Conservation (phyloP, 2,888 invertebrate genomes). For the Acleris laterana region DNA sequence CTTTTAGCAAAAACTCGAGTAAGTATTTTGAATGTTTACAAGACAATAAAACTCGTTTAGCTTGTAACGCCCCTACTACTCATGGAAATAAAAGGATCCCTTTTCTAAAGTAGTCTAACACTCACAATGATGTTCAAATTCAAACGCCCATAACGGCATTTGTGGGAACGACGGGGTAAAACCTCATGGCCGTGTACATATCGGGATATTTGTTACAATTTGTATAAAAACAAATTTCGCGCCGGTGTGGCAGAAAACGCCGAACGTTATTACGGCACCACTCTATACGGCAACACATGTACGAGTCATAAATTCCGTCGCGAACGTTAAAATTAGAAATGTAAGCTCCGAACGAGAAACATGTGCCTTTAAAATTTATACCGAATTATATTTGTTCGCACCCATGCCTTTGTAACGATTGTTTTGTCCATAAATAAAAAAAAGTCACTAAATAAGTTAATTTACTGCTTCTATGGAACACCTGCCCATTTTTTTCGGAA, state of each 20-base stretch:
- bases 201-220: slow-evolving; percentile 40
- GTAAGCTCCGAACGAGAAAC: slow-evolving; percentile 72
- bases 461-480: slow-evolving; percentile 47
- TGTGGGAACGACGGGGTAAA: slow-evolving; percentile 10
- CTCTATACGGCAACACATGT: slow-evolving; percentile 78
- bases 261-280: slow-evolving; percentile 69
- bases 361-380: slow-evolving; percentile 78
- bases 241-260: slow-evolving; percentile 50
- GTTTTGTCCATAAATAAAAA: slow-evolving; percentile 53
- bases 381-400: slow-evolving; percentile 64
- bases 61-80: neutral
- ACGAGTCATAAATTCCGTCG: slow-evolving; percentile 74
- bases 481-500: slow-evolving; percentile 44
- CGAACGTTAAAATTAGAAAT: slow-evolving; percentile 81
- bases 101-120: too few species aligned
- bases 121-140: slow-evolving; percentile 25
- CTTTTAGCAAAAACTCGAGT: too few species aligned
- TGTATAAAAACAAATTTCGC: slow-evolving; percentile 53
- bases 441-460: slow-evolving; percentile 48
- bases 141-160: slow-evolving; percentile 13
- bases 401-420: slow-evolving; percentile 53
- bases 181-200: slow-evolving; percentile 15
- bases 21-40: too few species aligned
- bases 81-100: too few species aligned
- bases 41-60: too few species aligned